Evolutionary conservation across 2,113 vertebrate genomes (phyloP).

Genomic region (Eudyptes chrysolophus): DNA sequence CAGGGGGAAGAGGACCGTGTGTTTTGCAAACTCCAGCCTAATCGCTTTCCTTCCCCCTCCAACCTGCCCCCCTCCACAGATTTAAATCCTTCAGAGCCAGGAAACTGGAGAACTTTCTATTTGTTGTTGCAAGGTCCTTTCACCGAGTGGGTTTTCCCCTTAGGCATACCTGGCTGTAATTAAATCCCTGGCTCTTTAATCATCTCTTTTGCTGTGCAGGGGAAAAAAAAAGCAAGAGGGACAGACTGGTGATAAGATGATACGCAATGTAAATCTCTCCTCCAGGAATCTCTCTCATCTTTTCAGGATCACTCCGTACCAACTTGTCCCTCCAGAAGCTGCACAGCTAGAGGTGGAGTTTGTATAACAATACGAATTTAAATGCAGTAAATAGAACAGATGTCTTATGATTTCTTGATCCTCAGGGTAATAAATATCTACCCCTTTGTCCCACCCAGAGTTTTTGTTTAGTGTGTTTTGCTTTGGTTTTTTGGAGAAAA

Average conservation of each 20-base stretch:
- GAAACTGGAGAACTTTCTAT: constrained; percentile 67
- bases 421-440: constrained; percentile 54
- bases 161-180: constrained; percentile 58
- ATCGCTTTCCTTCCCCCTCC: neutral
- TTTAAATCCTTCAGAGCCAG: constrained; percentile 57
- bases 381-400: constrained; percentile 42
- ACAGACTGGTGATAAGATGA: constrained; percentile 62
- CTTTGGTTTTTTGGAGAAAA: neutral
- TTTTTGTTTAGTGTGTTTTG: neutral
- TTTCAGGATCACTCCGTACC: constrained; percentile 47
- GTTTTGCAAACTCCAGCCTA: constrained; percentile 54
- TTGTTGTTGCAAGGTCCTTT: constrained; percentile 64
- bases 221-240: neutral
- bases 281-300: constrained; percentile 67
- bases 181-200: constrained; percentile 60
- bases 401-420: constrained; percentile 58
- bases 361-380: constrained; percentile 52
- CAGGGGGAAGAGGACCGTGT: neutral
- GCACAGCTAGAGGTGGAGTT: constrained; percentile 43
- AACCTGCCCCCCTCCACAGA: neutral
- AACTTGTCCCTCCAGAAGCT: constrained; percentile 64
- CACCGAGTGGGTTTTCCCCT: constrained; percentile 53
- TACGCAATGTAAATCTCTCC: constrained; percentile 53
- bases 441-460: constrained; percentile 16
- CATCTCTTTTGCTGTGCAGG: constrained; percentile 51